Conservation (phyloP, 1,140 invertebrate genomes). For the Drosophila athabasca region DNA sequence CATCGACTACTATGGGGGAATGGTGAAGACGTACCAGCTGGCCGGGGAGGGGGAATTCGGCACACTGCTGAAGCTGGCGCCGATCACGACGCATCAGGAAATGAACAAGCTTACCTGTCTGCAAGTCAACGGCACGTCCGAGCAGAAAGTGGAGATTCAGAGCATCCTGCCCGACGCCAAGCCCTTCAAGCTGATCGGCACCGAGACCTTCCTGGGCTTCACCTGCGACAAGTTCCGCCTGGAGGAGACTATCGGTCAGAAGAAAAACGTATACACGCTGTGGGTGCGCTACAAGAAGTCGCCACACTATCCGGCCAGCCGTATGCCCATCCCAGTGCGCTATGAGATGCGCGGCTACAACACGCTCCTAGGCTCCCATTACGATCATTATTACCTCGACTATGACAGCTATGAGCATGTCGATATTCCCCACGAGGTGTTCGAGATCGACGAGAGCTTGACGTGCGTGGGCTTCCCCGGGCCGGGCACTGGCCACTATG, state of each 20-base stretch:
- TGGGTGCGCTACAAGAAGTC: constrained; percentile 90
- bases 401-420: constrained; percentile 90
- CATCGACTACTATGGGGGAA: constrained; percentile 97
- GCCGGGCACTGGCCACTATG: constrained; percentile 90
- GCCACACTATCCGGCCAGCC: constrained; percentile 77
- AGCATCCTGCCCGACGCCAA: constrained; percentile 92
- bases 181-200: constrained; percentile 88
- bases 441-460: constrained; percentile 87
- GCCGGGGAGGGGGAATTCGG: constrained; percentile 88
- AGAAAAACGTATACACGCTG: constrained; percentile 94
- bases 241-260: constrained; percentile 88
- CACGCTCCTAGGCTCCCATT: constrained; percentile 95
- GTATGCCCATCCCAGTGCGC: constrained; percentile 87
- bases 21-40: constrained; percentile 95
- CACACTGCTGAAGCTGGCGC: constrained; percentile 92
- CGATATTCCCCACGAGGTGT: constrained; percentile 88
- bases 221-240: constrained; percentile 90
- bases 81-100: constrained; percentile 90
- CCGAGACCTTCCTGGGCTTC: constrained; percentile 87
- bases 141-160: constrained; percentile 88
- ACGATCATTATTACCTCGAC: constrained; percentile 96
- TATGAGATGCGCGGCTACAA: constrained; percentile 98
- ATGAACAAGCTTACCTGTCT: constrained; percentile 92
- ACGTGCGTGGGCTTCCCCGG: constrained; percentile 94
- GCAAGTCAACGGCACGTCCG: constrained; percentile 91